Conservation (phyloP, 1,140 invertebrate genomes). For the Aphelinus atriplicis region DNA sequence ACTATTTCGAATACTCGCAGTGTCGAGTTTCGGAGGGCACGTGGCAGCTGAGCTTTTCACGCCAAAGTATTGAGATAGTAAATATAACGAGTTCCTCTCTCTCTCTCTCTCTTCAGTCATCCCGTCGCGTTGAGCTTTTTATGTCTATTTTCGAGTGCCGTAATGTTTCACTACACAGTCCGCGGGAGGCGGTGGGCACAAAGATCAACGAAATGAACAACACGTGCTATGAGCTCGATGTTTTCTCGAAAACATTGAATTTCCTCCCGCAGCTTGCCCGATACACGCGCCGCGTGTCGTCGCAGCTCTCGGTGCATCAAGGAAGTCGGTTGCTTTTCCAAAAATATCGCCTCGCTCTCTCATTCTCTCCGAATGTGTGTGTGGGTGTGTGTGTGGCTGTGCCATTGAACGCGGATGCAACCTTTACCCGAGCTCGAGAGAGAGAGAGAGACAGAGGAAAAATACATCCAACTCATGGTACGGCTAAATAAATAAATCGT, state of each 20-base stretch:
- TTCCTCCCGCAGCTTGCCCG: background rate
- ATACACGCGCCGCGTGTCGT: background rate
- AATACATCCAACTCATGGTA: no score
- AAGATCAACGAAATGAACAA: slow-evolving; percentile 31
- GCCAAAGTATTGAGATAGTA: background rate
- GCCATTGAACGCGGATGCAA: background rate
- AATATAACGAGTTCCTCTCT: slow-evolving; percentile 7
- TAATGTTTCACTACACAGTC: background rate
- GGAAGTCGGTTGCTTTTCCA: slow-evolving; percentile 15
- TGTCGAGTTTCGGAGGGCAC: no score
- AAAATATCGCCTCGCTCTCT: slow-evolving; percentile 2
- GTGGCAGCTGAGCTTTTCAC: no score
- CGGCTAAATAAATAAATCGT: background rate
- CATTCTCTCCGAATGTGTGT: no score
- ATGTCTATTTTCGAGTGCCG: slow-evolving; percentile 21
- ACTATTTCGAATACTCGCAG: no score
- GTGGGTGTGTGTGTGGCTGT: no score
- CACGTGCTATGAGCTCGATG: slow-evolving; percentile 34
- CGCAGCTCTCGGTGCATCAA: background rate
- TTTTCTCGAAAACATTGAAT: slow-evolving; percentile 21
- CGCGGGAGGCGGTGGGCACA: slow-evolving; percentile 9
- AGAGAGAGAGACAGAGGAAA: background rate
- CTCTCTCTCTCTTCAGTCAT: background rate
- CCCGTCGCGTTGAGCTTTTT: slow-evolving; percentile 11
- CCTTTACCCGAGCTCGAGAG: background rate